Conservation (phyloP, 2,113 vertebrate species). For the Colaptes auratus region DNA sequence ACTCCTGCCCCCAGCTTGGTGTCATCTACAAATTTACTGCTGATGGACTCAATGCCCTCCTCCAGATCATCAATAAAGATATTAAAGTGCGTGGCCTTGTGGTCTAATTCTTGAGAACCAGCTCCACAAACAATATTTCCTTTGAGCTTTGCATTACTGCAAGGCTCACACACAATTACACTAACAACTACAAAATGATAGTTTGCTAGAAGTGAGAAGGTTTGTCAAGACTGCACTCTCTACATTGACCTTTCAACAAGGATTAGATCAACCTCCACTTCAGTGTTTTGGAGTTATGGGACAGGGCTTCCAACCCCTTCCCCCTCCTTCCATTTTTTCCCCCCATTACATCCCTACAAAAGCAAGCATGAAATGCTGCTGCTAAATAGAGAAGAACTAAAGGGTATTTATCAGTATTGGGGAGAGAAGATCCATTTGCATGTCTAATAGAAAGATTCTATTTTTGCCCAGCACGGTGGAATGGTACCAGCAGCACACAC, state of each 20-base stretch:
- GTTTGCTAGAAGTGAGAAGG: not conserved
- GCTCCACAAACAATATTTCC: fast-evolving
- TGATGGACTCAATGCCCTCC: no score
- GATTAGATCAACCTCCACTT: not conserved
- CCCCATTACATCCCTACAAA: not conserved
- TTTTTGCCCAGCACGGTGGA: slow-evolving; percentile 13
- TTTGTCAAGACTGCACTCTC: not conserved
- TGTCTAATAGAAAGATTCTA: slow-evolving; percentile 45
- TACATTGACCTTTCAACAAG: not conserved
- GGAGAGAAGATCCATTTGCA: slow-evolving; percentile 23
- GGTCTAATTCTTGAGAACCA: not conserved
- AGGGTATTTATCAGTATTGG: not conserved
- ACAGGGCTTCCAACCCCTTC: not conserved
- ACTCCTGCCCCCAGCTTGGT: no score
- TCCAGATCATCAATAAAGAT: no score
- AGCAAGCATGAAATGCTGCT: not conserved
- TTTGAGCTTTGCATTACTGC: not conserved
- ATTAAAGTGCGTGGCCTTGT: not conserved
- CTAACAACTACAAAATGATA: not conserved
- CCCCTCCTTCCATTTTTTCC: not conserved
- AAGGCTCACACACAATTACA: not conserved
- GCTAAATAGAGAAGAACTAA: slow-evolving; percentile 13
- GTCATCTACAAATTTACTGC: no score
- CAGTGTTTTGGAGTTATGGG: not conserved
- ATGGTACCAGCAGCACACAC: not conserved